Evolutionary conservation across 2,888 invertebrate genomes (phyloP), one percentile per base, ranked within the genome.

Genomic region (Macaria liturata): DNA sequence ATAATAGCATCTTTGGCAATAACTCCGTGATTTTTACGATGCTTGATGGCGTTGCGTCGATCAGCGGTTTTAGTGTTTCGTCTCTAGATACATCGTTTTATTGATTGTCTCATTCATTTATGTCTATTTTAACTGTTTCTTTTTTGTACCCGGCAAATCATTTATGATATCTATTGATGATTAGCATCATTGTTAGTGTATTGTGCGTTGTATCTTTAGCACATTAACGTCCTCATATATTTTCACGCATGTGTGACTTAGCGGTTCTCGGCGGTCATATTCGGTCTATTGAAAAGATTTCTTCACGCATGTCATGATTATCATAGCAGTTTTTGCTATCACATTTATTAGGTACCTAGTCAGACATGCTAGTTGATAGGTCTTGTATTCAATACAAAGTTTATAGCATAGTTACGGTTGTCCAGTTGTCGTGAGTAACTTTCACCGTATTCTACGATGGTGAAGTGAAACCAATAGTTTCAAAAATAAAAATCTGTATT

Each of bases 381-480:
- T 57, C 52, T 60, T 53, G 56, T 51, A 47, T 39, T 40, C 52
- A 43, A 50, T 57, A 55, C 46, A 49, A 45, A 47, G 51, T 65
- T 67, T 65, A 67, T 55, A 45, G 59, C 45, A 20, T 52, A 58
- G 57, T 59, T 61, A 56, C 61, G 46, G 43, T 40, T 48, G 44
- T 47, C 46, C 47, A 45, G 9, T 44, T 46, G n/a, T 46, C 42
- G 42, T 54, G 50, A 50, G 61, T 67, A 72, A 73, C 74, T 78
- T 77, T 79, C 70, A 65, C 68, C 61, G 55, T 66, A 56, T 57
- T 57, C 46, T 49, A 55, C 56, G 64, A 64, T 59, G 20, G 55
- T 63, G 72, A 77, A 74, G 79, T 79, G 78, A 80, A 73, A 62
- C 64, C 66, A 79, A 78, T 73, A 74, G 7, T 37, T 6, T 6